Evolutionary conservation across 1,140 invertebrate genomes (phyloP), one percentile per base, ranked within the genome.

Genomic region (Kradibia gibbosae): DNA sequence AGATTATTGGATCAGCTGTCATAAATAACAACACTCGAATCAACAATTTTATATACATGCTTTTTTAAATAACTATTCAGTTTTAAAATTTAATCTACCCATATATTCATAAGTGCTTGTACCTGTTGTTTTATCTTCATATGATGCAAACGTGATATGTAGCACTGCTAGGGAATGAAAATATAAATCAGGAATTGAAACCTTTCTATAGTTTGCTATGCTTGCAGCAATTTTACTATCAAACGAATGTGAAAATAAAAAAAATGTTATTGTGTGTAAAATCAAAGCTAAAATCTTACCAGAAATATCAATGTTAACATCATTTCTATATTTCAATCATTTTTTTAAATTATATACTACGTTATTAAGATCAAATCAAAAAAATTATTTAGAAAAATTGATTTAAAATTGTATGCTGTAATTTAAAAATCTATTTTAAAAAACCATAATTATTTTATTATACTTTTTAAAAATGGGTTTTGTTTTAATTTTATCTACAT

Each of bases 111-210:
- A 72, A 67, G 7, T 39, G 17, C 2, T 48, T 25, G n/a, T 17
- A 25, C 25, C 10, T 5, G 13, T 50, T 17, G 20, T 48, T 72
- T 72, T 72, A 72, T 72, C 25, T 48, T 13, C 10, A 48, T 34
- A 57, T 13, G 53, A 57, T 31, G 31, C 31, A 25, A 45, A 48
- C 57, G 55, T 45, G 57, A 77, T 77, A 50, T 48, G 34, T 39
- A 72, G 15, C n/a, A 25, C 39, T 48, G n/a, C 42, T 72, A 48
- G 1, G 10, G 70, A 72, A 72, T 48, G 57, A 62, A 77, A 45
- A 42, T 57, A 77, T 62, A 77, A 77, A 77, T 77, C 74, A 57
- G 39, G 25, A 76, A 76, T 76, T 25, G 74, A 77, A 77, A 65
- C 36, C 25, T 45, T 62, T 31, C 55, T 17, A 34, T 42, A 42